Evolutionary conservation across 2,888 invertebrate species (phyloP).

Genomic region (Andrena fulva): DNA sequence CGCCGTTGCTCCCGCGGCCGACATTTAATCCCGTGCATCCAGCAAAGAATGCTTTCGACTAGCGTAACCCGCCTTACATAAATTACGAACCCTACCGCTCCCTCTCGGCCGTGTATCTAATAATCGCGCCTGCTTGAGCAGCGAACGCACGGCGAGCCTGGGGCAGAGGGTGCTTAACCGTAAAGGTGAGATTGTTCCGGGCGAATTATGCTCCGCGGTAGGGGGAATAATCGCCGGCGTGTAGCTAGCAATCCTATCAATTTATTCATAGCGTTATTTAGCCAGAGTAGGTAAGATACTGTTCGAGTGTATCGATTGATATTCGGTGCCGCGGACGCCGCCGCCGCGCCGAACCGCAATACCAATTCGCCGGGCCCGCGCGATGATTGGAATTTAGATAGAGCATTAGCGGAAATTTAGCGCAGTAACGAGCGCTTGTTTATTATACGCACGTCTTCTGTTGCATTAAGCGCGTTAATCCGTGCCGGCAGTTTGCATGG

Average conservation of each 20-base stretch:
- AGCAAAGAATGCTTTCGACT: constrained; percentile 54
- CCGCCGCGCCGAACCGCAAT: neutral
- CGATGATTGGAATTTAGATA: constrained; percentile 45
- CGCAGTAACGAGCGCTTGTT: constrained; percentile 41
- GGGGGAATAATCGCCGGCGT: neutral
- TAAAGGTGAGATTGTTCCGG: constrained; percentile 31
- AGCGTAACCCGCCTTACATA: constrained; percentile 48
- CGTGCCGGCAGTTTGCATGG: neutral
- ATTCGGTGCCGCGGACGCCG: constrained; percentile 1
- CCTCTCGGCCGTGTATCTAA: constrained; percentile 32
- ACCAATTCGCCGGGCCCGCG: constrained; percentile 20
- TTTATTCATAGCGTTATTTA: constrained; percentile 53
- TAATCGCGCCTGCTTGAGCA: constrained; percentile 48
- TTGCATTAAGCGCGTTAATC: constrained; percentile 29
- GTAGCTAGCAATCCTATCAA: constrained; percentile 32
- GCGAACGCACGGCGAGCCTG: neutral
- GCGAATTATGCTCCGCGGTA: constrained; percentile 41
- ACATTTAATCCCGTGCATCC: constrained; percentile 42
- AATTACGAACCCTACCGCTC: constrained; percentile 40
- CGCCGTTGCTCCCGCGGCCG: constrained; percentile 21
- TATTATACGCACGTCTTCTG: constrained; percentile 43
- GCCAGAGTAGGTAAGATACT: constrained; percentile 7
- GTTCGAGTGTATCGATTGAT: constrained; percentile 35
- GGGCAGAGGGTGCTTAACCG: neutral
- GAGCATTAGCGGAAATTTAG: constrained; percentile 47